Conservation (phyloP, 2,113 vertebrate species). For the Theristicus caerulescens region DNA sequence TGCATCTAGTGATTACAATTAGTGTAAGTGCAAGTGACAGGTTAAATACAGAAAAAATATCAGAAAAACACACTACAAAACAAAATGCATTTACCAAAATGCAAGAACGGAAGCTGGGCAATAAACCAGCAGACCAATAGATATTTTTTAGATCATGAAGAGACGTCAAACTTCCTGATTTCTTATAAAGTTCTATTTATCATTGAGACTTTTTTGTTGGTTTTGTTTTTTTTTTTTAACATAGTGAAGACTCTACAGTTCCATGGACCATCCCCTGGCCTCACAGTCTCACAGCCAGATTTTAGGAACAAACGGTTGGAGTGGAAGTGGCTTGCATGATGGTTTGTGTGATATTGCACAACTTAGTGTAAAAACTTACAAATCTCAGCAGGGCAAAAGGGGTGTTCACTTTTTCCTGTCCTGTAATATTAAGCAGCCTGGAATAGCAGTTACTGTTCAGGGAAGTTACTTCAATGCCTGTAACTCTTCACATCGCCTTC, state of each 20-base stretch:
- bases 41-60: neutral
- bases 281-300: neutral
- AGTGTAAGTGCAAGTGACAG: neutral
- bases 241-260: neutral
- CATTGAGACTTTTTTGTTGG: rapidly evolving
- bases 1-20: neutral
- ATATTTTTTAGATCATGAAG: neutral
- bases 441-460: neutral
- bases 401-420: neutral
- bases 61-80: neutral
- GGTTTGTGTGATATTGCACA: neutral
- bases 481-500: neutral
- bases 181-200: neutral
- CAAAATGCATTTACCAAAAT: neutral
- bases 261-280: neutral
- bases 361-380: neutral
- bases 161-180: neutral
- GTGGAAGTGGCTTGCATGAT: neutral
- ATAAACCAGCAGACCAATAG: neutral
- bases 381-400: neutral
- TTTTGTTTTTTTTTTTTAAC: neutral
- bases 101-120: neutral
- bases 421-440: neutral
- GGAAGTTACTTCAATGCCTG: neutral
- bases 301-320: neutral